Conservation (phyloP, 2,113 vertebrate species). For the Bagarius yarrelli region DNA sequence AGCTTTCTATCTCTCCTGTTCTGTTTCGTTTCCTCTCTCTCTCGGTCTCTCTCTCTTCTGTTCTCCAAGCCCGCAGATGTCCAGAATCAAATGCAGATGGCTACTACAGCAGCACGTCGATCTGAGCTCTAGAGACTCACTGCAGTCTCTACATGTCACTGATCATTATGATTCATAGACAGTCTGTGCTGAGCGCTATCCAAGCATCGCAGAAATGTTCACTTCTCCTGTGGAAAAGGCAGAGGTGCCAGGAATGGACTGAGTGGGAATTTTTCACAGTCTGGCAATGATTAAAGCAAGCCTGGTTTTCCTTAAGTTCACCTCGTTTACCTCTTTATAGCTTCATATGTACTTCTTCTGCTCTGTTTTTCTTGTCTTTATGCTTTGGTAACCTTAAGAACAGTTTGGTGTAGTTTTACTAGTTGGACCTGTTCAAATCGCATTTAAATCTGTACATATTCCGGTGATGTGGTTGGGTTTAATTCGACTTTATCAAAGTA, state of each 20-base stretch:
- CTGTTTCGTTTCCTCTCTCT: slow-evolving; percentile 19
- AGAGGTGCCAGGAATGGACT: slow-evolving; percentile 34
- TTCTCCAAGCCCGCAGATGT: slow-evolving; percentile 50
- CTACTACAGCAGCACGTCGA: slow-evolving; percentile 49
- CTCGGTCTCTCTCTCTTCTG: slow-evolving; percentile 38
- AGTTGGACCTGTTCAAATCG: not conserved
- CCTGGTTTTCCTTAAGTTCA: slow-evolving; percentile 34
- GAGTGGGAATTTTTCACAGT: slow-evolving; percentile 28
- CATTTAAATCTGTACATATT: not conserved
- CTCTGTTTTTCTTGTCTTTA: not conserved
- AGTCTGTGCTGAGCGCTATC: slow-evolving; percentile 33
- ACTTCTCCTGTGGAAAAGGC: slow-evolving; percentile 35
- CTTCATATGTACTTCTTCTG: slow-evolving; percentile 1
- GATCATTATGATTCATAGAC: slow-evolving; percentile 48
- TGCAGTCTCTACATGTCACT: slow-evolving; percentile 48
- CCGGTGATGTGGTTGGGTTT: not conserved
- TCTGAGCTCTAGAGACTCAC: slow-evolving; percentile 43
- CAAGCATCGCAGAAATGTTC: slow-evolving; percentile 44
- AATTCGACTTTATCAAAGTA: not conserved
- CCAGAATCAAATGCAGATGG: slow-evolving; percentile 53
- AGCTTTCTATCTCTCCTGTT: slow-evolving; percentile 8
- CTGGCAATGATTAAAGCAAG: slow-evolving; percentile 38
- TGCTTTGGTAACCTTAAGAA: not conserved
- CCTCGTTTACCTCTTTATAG: slow-evolving; percentile 31
- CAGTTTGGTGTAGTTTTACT: not conserved